Base-by-base conservation (phyloP, 2,113 vertebrate genomes). In the Alosa alosa region DNA sequence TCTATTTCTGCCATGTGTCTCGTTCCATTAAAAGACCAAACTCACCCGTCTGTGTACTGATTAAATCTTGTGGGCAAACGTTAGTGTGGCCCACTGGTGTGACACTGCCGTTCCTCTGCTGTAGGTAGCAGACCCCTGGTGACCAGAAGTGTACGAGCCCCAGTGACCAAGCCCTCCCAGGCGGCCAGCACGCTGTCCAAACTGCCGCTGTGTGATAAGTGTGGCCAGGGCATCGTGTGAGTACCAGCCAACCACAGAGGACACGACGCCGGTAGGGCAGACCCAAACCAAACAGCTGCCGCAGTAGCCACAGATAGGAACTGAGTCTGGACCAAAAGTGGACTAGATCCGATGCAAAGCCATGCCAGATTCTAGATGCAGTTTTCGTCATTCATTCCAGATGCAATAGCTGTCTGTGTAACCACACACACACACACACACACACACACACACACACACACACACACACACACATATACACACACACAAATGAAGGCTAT, bases 221-320 rank as follows among this genome's bases (percentile, higher is more conserved):
- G 98, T 91, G 97, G 98, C 81, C 98, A 94, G 64, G 98, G 98
- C 89, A 99, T 99, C 84, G 93, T 99, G 98, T 99, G 93, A 95
- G 98, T 98, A 89, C 39, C 64, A 84, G 20, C 55, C 72, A 36
- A 13, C 15, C 36, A 39, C 10, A 39, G 72, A 22, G 55, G 20
- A 60, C 4, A 7, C 20, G 18, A 60, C 20, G 55, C 55, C 52
- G 1, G 47, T 55, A 4, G 52, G 15, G 17, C 52, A 17, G 52
- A 55, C 52, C 64, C 72, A 78, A 78, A 78, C 64, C n/a, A 72
- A 52, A 17, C 11, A 4, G 9, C 72, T 78, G 36, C 72, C 25
- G 25, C 64, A 10, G 20, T 25, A 10, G 72, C 72, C 36, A 41
- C 72, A 36, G 3, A 36, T 36, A 36, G 31, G 5, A 10, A 78